Evolutionary conservation across 2,113 vertebrate genomes (phyloP), one percentile per base, ranked within the genome.

Genomic region (Xenus cinereus): DNA sequence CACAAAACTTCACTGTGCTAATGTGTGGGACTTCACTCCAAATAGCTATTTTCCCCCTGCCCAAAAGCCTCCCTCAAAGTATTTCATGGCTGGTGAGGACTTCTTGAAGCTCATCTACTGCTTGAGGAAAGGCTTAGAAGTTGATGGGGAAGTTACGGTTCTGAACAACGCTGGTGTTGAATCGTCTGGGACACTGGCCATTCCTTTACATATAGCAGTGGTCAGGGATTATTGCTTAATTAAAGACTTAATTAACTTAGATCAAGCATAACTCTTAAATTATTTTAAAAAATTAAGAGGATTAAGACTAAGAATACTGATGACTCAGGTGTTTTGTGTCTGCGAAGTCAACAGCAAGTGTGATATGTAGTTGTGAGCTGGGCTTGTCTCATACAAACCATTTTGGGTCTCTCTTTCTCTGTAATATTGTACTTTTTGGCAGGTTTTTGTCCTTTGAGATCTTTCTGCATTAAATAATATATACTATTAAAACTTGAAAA

Each of bases 201-300:
- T 75, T 94, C 68, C 57, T 82, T 79, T 83, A 68, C 22, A 9
- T 30, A 1, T n/a, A 88, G 35, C 30, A 41, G n/a, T 82, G 79
- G 33, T 91, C 32, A 68, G 91, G 24, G 54, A 41, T 90, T 95
- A 89, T 89, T 96, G 86, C 51, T 94, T 96, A 92, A 96, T 96
- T 93, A 87, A 92, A 87, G 82, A 35, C 69, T 57, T 95, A 81
- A 96, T 95, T 96, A 96, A 76, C 60, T 92, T 77, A 95, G 60
- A 90, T 82, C 64, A 78, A 57, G 57, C 80, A 67, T 51, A 88
- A 72, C 45, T 83, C 24, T 82, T 91, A 37, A 12, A 66, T 59
- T 80, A 63, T 80, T 87, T 94, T 14, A 41, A 90, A 92, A 92
- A 90, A 87, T 79, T 76, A 94, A 76, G 27, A 73, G 48, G 75